Conservation (phyloP, 2,113 vertebrate genomes). For the Catharus minimus region DNA sequence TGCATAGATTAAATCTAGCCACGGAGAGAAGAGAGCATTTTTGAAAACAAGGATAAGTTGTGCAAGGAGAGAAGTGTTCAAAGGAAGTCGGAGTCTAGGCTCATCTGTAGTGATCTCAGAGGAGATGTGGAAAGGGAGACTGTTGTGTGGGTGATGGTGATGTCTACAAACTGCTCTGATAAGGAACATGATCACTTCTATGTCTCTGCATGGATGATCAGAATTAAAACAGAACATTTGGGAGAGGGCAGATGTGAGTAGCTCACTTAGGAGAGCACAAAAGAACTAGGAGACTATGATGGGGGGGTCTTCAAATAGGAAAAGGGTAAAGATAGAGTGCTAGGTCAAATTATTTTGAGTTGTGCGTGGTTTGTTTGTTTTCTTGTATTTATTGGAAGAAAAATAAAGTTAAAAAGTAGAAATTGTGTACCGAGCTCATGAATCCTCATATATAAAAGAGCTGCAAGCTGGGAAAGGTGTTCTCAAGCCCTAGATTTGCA, state of each 20-base stretch:
- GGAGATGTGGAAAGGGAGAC: neutral
- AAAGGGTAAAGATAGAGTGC: neutral
- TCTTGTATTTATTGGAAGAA: neutral
- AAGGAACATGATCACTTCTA: neutral
- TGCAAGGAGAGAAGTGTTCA: neutral
- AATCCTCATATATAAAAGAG: neutral
- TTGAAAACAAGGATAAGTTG: neutral
- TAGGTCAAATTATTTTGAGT: neutral
- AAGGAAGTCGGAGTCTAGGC: neutral
- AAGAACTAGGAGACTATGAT: neutral
- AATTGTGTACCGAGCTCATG: neutral
- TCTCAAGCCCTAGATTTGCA: neutral
- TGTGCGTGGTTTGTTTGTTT: neutral
- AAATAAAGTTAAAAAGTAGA: neutral
- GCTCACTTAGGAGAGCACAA: neutral
- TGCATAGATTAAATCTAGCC: neutral
- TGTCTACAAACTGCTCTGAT: neutral
- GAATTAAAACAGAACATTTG: neutral
- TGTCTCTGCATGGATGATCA: neutral
- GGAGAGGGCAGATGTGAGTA: neutral
- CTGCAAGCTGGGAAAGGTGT: neutral
- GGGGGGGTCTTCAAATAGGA: neutral
- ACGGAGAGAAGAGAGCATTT: neutral
- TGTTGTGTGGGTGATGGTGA: neutral
- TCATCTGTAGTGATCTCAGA: neutral